Percentiles rank a stretch among this genome's conserved stretches.
phyloP scores from a whole-genome alignment of 2,113 vertebrate genomes.

The Cricetomys ansorgei region DNA sequence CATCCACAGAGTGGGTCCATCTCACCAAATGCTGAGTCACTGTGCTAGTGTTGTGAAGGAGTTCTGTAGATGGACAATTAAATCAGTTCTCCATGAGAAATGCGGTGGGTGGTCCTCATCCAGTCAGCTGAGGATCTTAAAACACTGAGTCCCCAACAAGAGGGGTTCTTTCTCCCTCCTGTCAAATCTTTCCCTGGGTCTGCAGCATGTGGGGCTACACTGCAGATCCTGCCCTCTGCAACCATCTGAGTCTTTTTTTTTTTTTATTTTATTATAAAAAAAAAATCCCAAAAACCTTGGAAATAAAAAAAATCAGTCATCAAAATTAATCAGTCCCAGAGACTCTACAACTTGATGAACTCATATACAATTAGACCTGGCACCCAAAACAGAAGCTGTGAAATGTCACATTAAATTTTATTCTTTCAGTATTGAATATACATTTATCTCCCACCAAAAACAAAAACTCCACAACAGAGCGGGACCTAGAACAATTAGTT shows the following conservation, averaged over 20 bases:
- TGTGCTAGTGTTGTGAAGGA: neutral
- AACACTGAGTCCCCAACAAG: neutral
- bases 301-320: neutral
- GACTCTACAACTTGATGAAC: neutral
- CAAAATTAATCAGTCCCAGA: neutral
- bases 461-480: neutral
- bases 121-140: neutral
- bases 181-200: neutral
- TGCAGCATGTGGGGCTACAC: neutral
- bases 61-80: neutral
- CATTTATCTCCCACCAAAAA: neutral
- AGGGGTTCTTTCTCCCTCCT: neutral
- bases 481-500: too few species aligned
- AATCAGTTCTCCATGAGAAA: neutral
- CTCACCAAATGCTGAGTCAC: too few species aligned
- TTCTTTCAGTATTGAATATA: neutral
- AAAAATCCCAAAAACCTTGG: neutral
- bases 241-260: neutral
- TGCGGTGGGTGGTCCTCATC: neutral
- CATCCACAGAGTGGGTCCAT: rapidly evolving
- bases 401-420: neutral
- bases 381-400: neutral
- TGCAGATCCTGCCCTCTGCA: neutral
- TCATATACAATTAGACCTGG: neutral
- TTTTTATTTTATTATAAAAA: neutral